Conservation (phyloP, 2,113 vertebrate species). For the Thinocorus orbignyianus region DNA sequence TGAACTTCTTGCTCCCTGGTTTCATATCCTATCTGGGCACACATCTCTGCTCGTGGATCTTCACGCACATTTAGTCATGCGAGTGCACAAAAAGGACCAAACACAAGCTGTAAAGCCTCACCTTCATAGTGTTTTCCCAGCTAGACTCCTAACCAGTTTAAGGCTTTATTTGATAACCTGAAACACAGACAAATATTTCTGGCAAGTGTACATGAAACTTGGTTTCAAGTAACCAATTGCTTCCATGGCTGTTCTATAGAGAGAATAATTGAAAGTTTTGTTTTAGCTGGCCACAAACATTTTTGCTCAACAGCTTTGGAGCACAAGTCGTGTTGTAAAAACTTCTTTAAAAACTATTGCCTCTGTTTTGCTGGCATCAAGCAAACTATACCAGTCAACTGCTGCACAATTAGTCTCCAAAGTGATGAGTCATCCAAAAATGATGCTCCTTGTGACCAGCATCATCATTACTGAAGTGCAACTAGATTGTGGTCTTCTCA, state of each 20-base stretch:
- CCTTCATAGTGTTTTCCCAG: neutral
- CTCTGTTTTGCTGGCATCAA: neutral
- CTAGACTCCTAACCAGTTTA: neutral
- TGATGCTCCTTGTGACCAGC: neutral
- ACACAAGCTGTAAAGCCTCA: neutral
- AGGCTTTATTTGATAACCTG: neutral
- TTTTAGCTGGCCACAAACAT: neutral
- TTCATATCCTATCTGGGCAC: fast-evolving
- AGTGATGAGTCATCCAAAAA: neutral
- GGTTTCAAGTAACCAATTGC: neutral
- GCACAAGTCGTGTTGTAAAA: neutral
- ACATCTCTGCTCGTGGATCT: neutral
- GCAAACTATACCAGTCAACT: neutral
- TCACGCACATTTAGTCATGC: fast-evolving
- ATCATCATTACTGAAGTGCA: neutral
- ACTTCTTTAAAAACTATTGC: neutral
- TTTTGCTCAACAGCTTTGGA: neutral
- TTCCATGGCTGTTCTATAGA: neutral
- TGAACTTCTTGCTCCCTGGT: neutral
- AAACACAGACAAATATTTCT: neutral
- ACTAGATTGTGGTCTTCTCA: neutral
- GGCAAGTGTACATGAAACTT: neutral
- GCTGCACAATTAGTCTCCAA: neutral
- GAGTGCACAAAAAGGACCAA: neutral
- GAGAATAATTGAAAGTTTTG: neutral